Evolutionary conservation across 2,888 invertebrate species (phyloP), one percentile per base, ranked within the genome.

Genomic region (Heliconius charithonia): DNA sequence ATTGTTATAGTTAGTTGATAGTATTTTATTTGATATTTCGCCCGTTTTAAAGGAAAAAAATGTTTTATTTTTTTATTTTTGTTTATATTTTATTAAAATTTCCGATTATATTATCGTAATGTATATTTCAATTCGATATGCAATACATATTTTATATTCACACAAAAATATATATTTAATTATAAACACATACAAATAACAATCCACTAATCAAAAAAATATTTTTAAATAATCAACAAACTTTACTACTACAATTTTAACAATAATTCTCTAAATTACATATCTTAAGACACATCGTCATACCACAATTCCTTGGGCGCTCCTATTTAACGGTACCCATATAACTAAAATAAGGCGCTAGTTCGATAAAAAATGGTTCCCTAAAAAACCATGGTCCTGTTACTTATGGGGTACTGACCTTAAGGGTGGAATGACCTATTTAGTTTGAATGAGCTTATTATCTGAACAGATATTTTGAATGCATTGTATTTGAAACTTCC

Each of bases 401-500:
- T 94, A 94, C 80, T 76, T 80, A 83, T 83, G 86, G 92, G 92
- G 89, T 90, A 93, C 90, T 93, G 93, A 94, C 93, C 94, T 86
- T 84, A 85, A 86, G 93, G 94, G 92, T 93, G 91, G 93, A 94
- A 93, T 91, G 94, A 94, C 94, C 94, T 90, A 94, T 91, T 92
- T 93, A 91, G 87, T 86, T 90, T 89, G 91, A 93, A 93, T 90
- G 91, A 88, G 91, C 91, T 91, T 91, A 92, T 92, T 91, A 92
- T 87, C 81, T 79, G 27, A 75, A 71, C 75, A 80, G 75, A 85
- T 81, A 81, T 81, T 79, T 81, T 79, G 78, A 77, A 76, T 65
- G 69, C 32, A 79, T 81, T 81, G 80, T 82, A 67, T 76, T 80
- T 65, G 32, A 67, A 63, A 19, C 70, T 75, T 72, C 77, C 65